phyloP scores from a whole-genome alignment of 2,797 vertebrate species.

The Coluber constrictor region DNA sequence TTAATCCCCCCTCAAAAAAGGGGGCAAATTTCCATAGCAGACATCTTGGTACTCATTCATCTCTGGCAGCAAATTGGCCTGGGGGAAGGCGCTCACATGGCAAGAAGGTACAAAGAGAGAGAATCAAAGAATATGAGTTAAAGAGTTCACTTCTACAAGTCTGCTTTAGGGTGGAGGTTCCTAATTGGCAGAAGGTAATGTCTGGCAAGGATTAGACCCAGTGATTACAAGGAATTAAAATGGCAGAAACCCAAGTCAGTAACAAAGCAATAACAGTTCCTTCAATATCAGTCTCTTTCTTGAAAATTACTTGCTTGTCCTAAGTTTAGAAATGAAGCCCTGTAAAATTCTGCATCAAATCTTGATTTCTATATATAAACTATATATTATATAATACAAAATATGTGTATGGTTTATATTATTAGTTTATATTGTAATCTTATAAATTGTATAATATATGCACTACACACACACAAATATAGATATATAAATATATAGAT shows the following conservation, averaged over 20 bases:
- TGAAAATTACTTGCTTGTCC: not conserved
- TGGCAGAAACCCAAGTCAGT: not conserved
- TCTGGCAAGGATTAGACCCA: too few species aligned
- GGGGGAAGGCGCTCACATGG: not conserved
- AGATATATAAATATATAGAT: too few species aligned
- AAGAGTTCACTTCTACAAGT: not conserved
- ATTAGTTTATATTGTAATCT: too few species aligned
- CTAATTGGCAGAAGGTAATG: not conserved
- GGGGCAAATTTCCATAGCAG: not conserved
- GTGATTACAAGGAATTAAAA: not conserved
- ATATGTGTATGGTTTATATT: too few species aligned
- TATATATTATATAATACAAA: too few species aligned
- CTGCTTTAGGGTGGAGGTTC: not conserved
- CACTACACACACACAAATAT: too few species aligned
- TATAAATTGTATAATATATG: too few species aligned
- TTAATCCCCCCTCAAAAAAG: not conserved
- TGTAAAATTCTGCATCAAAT: not conserved
- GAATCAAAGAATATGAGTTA: not conserved
- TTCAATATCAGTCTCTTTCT: not conserved
- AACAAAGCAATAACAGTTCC: not conserved
- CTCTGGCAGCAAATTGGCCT: not conserved
- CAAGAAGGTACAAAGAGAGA: not conserved
- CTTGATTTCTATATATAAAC: not conserved
- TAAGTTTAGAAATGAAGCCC: not conserved
- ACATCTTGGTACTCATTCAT: not conserved